phyloP scores from a whole-genome alignment of 1,140 invertebrate species.

The Euglossa dilemma region DNA sequence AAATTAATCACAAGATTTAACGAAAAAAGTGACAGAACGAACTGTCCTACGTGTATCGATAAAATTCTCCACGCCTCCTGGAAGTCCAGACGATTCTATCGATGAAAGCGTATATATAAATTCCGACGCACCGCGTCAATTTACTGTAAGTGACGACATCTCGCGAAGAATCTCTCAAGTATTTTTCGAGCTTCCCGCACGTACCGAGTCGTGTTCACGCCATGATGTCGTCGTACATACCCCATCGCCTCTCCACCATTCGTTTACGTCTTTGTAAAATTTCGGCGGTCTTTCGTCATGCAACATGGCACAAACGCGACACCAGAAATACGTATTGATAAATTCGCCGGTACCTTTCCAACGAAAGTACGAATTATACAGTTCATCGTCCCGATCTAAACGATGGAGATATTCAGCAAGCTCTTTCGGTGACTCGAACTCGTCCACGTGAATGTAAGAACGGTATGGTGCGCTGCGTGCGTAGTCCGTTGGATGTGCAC shows the following conservation, averaged over 20 bases:
- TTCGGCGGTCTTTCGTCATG: conserved; percentile 88
- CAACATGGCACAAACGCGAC: conserved; percentile 94
- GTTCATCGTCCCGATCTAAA: conserved; percentile 91
- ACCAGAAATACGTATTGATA: conserved; percentile 98
- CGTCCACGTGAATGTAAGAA: conserved; percentile 96
- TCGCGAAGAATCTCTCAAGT: conserved; percentile 49
- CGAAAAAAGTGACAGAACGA: neutral
- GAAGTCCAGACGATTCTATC: conserved; percentile 14
- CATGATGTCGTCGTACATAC: conserved; percentile 87
- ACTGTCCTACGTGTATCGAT: no score
- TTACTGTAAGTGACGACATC: neutral
- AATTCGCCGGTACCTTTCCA: conserved; percentile 96
- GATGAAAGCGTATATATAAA: neutral
- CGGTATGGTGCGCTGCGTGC: conserved; percentile 92
- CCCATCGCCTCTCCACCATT: conserved; percentile 92
- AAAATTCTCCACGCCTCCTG: neutral
- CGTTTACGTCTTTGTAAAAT: conserved; percentile 91
- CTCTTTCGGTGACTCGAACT: conserved; percentile 93
- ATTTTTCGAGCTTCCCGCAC: conserved; percentile 18
- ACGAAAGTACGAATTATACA: conserved; percentile 96
- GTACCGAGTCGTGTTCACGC: conserved; percentile 81
- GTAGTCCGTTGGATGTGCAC: conserved; percentile 95
- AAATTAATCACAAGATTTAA: neutral
- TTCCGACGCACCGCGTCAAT: neutral
- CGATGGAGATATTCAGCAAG: conserved; percentile 93